phyloP scores from a whole-genome alignment of 2,888 invertebrate species.

The Ormia ochracea region DNA sequence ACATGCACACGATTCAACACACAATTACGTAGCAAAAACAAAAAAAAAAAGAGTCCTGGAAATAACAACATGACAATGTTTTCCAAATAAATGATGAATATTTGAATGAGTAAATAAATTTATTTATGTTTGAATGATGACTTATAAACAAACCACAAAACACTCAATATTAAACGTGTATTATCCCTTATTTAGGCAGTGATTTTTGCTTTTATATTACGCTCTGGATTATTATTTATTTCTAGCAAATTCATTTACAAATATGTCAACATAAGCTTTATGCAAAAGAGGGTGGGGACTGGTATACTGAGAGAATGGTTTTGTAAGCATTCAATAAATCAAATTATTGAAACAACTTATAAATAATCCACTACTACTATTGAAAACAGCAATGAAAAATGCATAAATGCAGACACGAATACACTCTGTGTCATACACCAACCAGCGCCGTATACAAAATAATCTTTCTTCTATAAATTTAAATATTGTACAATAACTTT shows the following conservation, averaged over 20 bases:
- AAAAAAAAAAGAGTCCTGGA: neutral
- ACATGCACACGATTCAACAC: constrained; percentile 22
- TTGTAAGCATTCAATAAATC: constrained; percentile 25
- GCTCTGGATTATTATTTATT: constrained; percentile 5
- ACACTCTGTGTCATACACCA: too few relatives aligned
- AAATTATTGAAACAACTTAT: constrained; percentile 30
- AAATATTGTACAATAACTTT: too few relatives aligned
- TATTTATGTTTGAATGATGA: constrained; percentile 37
- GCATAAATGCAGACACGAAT: too few relatives aligned
- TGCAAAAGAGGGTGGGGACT: neutral
- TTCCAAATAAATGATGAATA: constrained; percentile 20
- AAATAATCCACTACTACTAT: too few relatives aligned
- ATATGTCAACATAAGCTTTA: constrained; percentile 47
- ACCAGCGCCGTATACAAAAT: too few relatives aligned
- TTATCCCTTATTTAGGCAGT: constrained; percentile 44
- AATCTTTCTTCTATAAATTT: too few relatives aligned
- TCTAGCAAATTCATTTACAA: constrained; percentile 44
- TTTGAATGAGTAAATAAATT: constrained; percentile 8
- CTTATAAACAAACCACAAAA: constrained; percentile 53
- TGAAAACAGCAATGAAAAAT: too few relatives aligned
- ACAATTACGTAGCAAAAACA: constrained; percentile 36
- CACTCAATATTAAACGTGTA: constrained; percentile 42
- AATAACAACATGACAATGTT: constrained; percentile 46
- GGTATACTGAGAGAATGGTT: neutral
- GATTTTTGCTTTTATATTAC: constrained; percentile 35